phyloP scores from a whole-genome alignment of 2,113 vertebrate species.

The Acanthochromis polyacanthus region DNA sequence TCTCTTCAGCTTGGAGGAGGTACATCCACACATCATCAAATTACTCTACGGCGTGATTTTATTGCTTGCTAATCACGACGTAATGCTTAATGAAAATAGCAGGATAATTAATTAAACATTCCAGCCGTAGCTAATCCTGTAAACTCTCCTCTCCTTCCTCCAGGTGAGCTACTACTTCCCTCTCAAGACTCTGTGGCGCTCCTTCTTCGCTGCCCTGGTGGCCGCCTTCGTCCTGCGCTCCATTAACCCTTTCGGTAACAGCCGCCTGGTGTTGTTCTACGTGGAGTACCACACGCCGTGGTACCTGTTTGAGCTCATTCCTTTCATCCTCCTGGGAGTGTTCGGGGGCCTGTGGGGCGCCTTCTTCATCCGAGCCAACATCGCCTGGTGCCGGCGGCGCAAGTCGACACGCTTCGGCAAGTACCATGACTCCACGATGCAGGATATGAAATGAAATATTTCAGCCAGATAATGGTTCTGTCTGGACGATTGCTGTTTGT shows the following conservation, averaged over 20 bases:
- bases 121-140: too few species aligned
- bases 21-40: slow-evolving; percentile 57
- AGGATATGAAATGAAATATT: too few species aligned
- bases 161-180: slow-evolving; percentile 99
- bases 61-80: not conserved
- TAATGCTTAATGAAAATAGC: not conserved
- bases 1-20: slow-evolving; percentile 98
- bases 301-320: slow-evolving; percentile 99
- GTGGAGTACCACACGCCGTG: slow-evolving; percentile 99
- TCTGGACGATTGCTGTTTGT: too few species aligned
- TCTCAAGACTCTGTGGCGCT: slow-evolving; percentile 98
- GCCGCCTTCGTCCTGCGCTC: slow-evolving; percentile 97
- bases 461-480: too few species aligned
- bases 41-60: not conserved
- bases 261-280: slow-evolving; percentile 97
- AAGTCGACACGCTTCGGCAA: slow-evolving; percentile 96
- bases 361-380: slow-evolving; percentile 98
- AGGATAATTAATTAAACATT: not conserved
- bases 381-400: slow-evolving; percentile 96
- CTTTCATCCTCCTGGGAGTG: slow-evolving; percentile 97
- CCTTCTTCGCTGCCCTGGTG: slow-evolving; percentile 98
- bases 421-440: slow-evolving; percentile 42
- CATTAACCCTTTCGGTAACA: slow-evolving; percentile 99
- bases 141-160: not conserved
- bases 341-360: slow-evolving; percentile 99